These are phyloP conservation scores for Trichoplusia ni DNA, from an alignment of 1,140 invertebrate genomes.

Conservation along the genomic window DNA sequence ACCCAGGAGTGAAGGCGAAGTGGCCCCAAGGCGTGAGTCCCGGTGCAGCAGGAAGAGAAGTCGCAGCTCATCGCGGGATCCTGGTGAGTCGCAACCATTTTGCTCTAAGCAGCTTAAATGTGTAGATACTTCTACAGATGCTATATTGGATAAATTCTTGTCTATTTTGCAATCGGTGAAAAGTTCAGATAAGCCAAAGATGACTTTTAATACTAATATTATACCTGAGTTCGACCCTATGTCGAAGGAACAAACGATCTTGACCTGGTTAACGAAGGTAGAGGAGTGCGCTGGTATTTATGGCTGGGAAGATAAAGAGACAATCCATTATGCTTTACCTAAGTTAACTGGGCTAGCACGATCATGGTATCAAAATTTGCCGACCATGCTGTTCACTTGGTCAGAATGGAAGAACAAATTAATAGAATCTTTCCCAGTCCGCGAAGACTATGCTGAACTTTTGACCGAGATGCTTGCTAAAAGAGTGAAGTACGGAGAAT, in stretches of 20 bases:
- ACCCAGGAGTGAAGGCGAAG: too few species aligned
- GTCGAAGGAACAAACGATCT: constrained; percentile 34
- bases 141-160: too few species aligned
- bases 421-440: constrained; percentile 45
- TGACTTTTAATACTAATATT: too few species aligned
- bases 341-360: constrained; percentile 55
- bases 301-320: constrained; percentile 8
- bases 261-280: constrained; percentile 44
- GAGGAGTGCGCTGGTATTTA: constrained; percentile 45
- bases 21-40: too few species aligned
- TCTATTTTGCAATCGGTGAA: too few species aligned
- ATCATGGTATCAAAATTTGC: constrained; percentile 54
- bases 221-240: constrained; percentile 41
- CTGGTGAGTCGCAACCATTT: too few species aligned
- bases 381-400: constrained; percentile 49
- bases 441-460: constrained; percentile 41
- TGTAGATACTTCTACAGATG: too few species aligned
- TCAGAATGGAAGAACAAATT: constrained; percentile 60
- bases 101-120: too few species aligned
- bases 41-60: too few species aligned
- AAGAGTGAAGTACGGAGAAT: constrained; percentile 27
- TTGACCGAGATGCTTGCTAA: constrained; percentile 47
- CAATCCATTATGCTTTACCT: constrained; percentile 38
- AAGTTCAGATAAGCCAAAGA: too few species aligned
- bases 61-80: too few species aligned